Evolutionary conservation across 2,888 invertebrate genomes (phyloP), one percentile per base, ranked within the genome.

Genomic region (Eupithecia pulchellata): DNA sequence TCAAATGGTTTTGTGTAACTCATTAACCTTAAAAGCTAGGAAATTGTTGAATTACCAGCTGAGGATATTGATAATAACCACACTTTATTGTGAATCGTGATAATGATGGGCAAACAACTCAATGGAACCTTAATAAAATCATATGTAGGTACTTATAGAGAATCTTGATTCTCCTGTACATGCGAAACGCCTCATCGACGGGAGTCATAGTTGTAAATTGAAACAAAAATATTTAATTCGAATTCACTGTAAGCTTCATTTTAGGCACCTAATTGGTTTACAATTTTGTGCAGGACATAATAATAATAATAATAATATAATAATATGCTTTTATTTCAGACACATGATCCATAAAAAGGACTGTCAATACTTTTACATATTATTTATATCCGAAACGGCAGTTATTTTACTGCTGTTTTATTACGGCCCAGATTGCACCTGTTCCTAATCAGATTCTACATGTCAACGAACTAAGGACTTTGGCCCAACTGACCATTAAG

Each of bases 401-500:
- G 42, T 20, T 61, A 58, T 68, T 65, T 9, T 57, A 68, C 47
- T 47, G 57, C 68, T 62, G 34, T 30, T 61, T 34, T 36, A 36
- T 25, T 68, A 34, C 67, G 62, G 63, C 67, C 62, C 64, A 42
- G 67, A 75, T 76, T 62, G 69, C 69, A 73, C 60, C 70, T 72
- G 71, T 68, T 74, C 60, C 58, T 71, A 76, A 78, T 75, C 71
- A 67, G 52, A 66, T 71, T 57, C 57, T 57, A 14, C 61, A 72
- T 71, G 75, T 75, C 76, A 78, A 74, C 47, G 75, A 78, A 78
- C 76, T 58, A 72, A 64, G 70, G 76, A 71, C 74, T 77, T 77
- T 75, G 74, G 70, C 74, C 69, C 72, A 57, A 72, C 72, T 72
- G 75, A 72, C 70, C 75, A 73, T 73, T 69, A 71, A 63, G 57